Evolutionary conservation across 2,113 vertebrate species (phyloP).

Genomic region (Cygnus atratus): DNA sequence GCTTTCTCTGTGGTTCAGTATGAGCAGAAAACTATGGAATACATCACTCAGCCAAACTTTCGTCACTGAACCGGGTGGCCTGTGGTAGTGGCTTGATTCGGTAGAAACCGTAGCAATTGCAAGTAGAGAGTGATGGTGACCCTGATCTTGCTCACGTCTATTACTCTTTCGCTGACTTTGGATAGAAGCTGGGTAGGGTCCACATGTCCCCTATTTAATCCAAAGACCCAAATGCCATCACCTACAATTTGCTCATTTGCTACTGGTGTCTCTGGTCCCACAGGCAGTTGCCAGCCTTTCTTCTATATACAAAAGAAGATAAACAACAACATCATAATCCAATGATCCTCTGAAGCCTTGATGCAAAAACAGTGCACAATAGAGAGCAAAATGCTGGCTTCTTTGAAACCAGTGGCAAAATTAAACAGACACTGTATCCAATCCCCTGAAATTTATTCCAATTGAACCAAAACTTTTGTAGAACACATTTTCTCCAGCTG

Average conservation of each 20-base stretch:
- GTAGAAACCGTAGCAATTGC: background rate
- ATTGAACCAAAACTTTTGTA: background rate
- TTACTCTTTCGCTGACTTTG: background rate
- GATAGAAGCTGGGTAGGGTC: background rate
- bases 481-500: background rate
- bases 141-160: fast-evolving
- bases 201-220: background rate
- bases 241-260: background rate
- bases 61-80: too few species aligned
- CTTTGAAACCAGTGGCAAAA: background rate
- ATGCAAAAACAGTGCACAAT: background rate
- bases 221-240: background rate
- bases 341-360: background rate
- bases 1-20: background rate
- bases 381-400: background rate
- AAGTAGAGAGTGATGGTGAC: background rate
- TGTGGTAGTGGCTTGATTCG: background rate
- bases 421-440: background rate
- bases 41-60: background rate
- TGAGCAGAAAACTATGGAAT: background rate
- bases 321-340: background rate
- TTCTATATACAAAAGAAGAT: background rate
- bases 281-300: background rate
- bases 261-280: background rate
- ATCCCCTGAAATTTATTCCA: background rate